phyloP scores from a whole-genome alignment of 2,888 invertebrate genomes.

The Cosmia trapezina region DNA sequence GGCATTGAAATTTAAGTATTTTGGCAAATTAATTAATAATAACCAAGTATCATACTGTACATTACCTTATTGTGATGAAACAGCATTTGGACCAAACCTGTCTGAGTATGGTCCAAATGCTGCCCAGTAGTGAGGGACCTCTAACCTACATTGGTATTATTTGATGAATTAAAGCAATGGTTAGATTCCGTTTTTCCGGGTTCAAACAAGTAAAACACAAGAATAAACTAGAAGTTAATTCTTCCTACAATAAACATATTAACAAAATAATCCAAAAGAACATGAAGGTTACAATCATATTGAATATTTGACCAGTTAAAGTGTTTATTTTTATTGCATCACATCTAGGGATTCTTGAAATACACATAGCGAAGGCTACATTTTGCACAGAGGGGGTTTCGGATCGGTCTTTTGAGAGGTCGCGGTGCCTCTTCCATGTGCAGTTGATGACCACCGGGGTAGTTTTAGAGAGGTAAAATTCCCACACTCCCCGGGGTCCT shows the following conservation, averaged over 20 bases:
- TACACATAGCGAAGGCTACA: too few species aligned
- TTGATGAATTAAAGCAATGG: background rate
- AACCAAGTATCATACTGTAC: conserved; percentile 6
- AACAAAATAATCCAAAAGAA: background rate
- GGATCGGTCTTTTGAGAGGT: too few species aligned
- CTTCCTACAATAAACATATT: background rate
- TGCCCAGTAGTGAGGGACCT: background rate
- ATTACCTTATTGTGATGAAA: conserved; percentile 13
- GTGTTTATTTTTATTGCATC: too few species aligned
- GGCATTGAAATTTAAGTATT: background rate
- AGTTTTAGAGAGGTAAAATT: too few species aligned
- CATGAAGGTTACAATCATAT: too few species aligned
- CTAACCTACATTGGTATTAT: background rate
- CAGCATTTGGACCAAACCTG: background rate
- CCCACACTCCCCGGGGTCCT: too few species aligned
- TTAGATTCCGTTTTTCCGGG: background rate
- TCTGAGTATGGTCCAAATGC: background rate
- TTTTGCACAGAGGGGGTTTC: too few species aligned
- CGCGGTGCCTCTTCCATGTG: too few species aligned
- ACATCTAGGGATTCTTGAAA: too few species aligned
- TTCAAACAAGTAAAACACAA: background rate
- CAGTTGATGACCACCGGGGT: too few species aligned
- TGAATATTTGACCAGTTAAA: too few species aligned
- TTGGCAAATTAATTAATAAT: background rate
- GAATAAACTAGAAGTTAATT: too few species aligned